Base-by-base conservation (phyloP, 2,888 invertebrate species). In the Paralinhomoeus sp. region DNA sequence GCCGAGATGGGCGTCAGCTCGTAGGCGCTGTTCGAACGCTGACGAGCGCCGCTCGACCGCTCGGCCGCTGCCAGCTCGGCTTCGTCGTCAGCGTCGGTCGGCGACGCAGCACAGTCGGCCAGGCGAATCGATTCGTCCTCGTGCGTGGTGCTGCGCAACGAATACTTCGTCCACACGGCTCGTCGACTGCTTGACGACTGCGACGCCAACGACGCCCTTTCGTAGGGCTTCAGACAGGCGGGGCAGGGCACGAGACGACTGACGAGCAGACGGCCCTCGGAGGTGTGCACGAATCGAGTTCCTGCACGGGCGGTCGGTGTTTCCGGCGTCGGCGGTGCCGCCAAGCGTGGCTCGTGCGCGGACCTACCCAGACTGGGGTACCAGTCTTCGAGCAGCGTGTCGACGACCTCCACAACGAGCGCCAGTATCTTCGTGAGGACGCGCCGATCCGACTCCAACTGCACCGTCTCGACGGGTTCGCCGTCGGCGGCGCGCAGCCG, bases 321-420 rank as follows among this genome's bases (percentile, higher is more conserved):
- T n/a, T n/a, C n/a, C n/a, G n/a, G n/a, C n/a, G n/a, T n/a, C n/a
- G n/a, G n/a, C n/a, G n/a, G n/a, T n/a, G n/a, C n/a, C n/a, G n/a
- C n/a, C n/a, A n/a, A n/a, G n/a, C n/a, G n/a, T n/a, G n/a, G n/a
- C n/a, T n/a, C n/a, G n/a, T n/a, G n/a, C n/a, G n/a, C n/a, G 17
- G 21, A 39, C 39, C 22, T 15, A 31, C 38, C 37, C 44, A 89
- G 68, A 0, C 84, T 83, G 0, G 89, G 91, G 64, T 87, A 93
- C 93, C 93, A 97, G 66, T 97, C 93, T 63, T 97, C 93, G 0
- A 97, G 68, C 41, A 97, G 68, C 42, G 87, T 75, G 64, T 97
- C 97, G 49, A 97, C 80, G 60, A 91, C 87, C 63, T 91, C 91
- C 0, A 91, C 83, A 2, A 83, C 75, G 27, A 87, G 66, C 0